Evolutionary conservation across 2,888 invertebrate genomes (phyloP).

Genomic region (Serrognathus titanus): DNA sequence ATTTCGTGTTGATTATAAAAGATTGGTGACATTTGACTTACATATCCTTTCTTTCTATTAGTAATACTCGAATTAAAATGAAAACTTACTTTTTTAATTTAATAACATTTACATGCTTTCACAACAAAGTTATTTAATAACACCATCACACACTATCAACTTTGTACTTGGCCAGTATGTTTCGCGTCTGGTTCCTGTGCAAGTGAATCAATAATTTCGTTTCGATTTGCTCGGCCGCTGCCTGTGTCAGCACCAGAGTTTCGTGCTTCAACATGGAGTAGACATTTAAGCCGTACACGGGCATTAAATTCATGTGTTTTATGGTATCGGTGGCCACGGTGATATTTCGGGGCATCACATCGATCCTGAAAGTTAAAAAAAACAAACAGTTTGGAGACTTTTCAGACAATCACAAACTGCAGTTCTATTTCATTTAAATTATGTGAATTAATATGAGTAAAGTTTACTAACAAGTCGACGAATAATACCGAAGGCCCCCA

Average conservation of each 20-base stretch:
- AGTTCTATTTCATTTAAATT: too few relatives aligned
- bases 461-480: constrained; percentile 75
- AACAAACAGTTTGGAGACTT: too few relatives aligned
- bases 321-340: constrained; percentile 74
- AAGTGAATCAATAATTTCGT: constrained; percentile 69
- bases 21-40: too few relatives aligned
- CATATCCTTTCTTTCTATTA: too few relatives aligned
- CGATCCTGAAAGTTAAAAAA: constrained; percentile 61
- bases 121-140: not conserved
- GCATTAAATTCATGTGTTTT: constrained; percentile 90
- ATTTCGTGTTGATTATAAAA: not conserved
- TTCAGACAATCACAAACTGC: too few relatives aligned
- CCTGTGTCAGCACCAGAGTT: constrained; percentile 81
- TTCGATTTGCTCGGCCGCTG: constrained; percentile 82
- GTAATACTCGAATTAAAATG: too few relatives aligned
- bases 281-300: constrained; percentile 92
- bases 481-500: constrained; percentile 97
- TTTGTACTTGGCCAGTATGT: constrained; percentile 54
- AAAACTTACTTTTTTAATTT: not conserved
- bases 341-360: constrained; percentile 85
- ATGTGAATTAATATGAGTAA: too few relatives aligned
- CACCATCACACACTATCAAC: constrained; percentile 54
- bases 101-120: not conserved
- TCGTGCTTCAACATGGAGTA: constrained; percentile 96
- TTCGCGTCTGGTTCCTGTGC: constrained; percentile 56